A percentile compares a stretch with the other conserved stretches of the same genome.
Evolutionary conservation across 2,888 invertebrate species (phyloP).

Genomic region (Pantelozetes paolii): DNA sequence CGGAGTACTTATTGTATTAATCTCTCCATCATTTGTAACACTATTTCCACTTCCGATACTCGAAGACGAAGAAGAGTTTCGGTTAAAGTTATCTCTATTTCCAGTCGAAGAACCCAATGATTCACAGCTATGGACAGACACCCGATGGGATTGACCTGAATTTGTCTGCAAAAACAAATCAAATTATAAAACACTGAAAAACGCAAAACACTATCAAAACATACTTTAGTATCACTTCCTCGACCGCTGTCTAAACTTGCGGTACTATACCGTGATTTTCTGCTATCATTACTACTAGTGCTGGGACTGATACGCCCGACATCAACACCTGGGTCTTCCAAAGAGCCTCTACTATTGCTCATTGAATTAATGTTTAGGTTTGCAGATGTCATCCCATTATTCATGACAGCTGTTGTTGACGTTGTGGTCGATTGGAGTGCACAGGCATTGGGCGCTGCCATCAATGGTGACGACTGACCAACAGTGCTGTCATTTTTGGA

Average conservation of each 20-base stretch:
- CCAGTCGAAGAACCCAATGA: slow-evolving; percentile 39
- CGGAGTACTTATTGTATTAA: slow-evolving; percentile 5
- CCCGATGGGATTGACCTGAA: slow-evolving; percentile 36
- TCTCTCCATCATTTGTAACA: neutral
- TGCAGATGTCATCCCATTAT: slow-evolving; percentile 21
- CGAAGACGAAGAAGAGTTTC: slow-evolving; percentile 37
- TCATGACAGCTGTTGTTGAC: neutral
- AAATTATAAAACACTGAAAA: neutral
- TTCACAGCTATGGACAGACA: slow-evolving; percentile 41
- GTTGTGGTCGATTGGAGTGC: neutral
- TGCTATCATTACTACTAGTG: slow-evolving; percentile 47
- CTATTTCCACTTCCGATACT: slow-evolving; percentile 35
- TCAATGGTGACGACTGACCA: neutral
- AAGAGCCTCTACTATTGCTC: slow-evolving; percentile 4
- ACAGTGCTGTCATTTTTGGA: neutral
- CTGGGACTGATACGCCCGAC: slow-evolving; percentile 78
- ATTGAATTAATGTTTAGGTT: neutral
- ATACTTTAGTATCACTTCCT: slow-evolving; percentile 63
- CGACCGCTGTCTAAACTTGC: slow-evolving; percentile 81
- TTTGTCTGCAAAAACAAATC: neutral
- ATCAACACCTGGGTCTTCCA: slow-evolving; percentile 82
- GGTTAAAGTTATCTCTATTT: slow-evolving; percentile 24
- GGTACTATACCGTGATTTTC: slow-evolving; percentile 76
- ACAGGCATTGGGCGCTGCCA: neutral
- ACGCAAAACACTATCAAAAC: no score